Evolutionary conservation across 2,797 vertebrate genomes (phyloP), one percentile per base, ranked within the genome.

Genomic region (Clarias laeviceps): DNA sequence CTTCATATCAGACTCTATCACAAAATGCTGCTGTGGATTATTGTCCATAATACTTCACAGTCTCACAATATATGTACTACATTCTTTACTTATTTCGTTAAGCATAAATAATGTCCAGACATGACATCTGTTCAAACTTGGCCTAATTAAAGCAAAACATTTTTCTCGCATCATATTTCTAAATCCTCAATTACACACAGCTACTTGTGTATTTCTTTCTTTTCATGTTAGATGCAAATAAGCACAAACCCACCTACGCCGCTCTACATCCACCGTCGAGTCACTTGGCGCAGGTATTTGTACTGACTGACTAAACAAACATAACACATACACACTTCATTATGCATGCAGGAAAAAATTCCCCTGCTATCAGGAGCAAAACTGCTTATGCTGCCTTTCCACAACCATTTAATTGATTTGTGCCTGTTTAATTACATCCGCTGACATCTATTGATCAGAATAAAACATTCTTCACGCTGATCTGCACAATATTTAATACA

Each of bases 371-470:
- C 81, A 78, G 82, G 14, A 65, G 32, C 77, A 72, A 64, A 88
- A 72, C 32, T 78, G 59, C 79, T 82, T 22, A 50, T 62, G 64
- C 34, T 37, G 32, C 50, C 12, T 78, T 57, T 84, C 84, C 70
- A 59, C 72, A 37, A 54, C 64, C 20, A 5, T 84, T 84, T 84
- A 66, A 85, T 85, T 86, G 70, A 87, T 87, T 87, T 82, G 68
- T 86, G 62, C 65, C 50, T 65, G 12, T 68, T 87, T 85, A 85
- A 87, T 86, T 74, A 82, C 64, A 84, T 78, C 84, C 72, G 57
- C 64, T 64, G 50, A 79, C 84, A 72, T 37, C 37, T 37, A 82
- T 82, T 72, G 45, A 76, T 85, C 66, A 18, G 64, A 85, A 80
- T 82, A 6, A 84, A 73, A 83, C 34, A 62, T 83, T 29, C 45